Conservation (phyloP, 2,113 vertebrate species). For the Burhinus bistriatus region DNA sequence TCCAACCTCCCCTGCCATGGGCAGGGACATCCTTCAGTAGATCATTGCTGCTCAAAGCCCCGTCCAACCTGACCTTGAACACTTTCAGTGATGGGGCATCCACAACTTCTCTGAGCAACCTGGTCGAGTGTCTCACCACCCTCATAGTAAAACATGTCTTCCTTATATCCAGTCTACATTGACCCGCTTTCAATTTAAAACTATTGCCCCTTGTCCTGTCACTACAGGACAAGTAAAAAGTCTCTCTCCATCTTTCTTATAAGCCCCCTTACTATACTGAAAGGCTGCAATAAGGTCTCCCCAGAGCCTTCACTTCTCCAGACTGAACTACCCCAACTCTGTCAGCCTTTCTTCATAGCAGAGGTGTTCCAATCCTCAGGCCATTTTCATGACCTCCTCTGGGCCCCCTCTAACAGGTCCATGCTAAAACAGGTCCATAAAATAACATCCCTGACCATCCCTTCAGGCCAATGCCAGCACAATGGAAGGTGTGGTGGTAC, state of each 20-base stretch:
- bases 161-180: neutral
- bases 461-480: no score
- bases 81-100: neutral
- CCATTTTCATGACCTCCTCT: neutral
- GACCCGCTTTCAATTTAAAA: neutral
- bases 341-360: neutral
- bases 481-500: neutral
- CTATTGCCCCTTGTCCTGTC: neutral
- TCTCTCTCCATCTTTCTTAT: neutral
- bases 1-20: neutral
- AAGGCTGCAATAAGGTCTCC: neutral
- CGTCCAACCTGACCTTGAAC: neutral
- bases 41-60: neutral
- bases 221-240: neutral
- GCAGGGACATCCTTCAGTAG: neutral
- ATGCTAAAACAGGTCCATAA: neutral
- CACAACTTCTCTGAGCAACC: neutral
- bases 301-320: fast-evolving
- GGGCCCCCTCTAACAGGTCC: neutral
- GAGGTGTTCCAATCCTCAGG: neutral
- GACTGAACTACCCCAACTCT: neutral
- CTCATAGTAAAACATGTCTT: neutral
- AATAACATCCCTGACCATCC: neutral
- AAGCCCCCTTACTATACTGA: neutral
- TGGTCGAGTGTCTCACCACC: neutral